Evolutionary conservation across 2,797 vertebrate species (phyloP).

Genomic region (Urocyon cinereoargenteus): DNA sequence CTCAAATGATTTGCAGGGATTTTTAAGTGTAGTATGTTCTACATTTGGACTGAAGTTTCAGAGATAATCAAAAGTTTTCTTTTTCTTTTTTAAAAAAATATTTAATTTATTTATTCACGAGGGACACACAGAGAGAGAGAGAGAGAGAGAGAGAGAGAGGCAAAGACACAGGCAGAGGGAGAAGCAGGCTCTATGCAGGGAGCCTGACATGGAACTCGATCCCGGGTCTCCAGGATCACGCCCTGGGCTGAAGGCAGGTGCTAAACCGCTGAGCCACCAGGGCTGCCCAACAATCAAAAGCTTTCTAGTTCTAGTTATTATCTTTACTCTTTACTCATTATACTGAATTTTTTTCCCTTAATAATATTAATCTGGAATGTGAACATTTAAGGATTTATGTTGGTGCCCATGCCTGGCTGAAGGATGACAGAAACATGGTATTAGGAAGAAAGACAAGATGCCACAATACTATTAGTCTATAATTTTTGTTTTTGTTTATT

Average conservation of each 20-base stretch:
- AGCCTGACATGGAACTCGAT: too few relatives aligned
- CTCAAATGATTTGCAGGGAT: slow-evolving; percentile 26
- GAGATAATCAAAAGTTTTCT: not conserved
- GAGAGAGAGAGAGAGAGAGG: too few relatives aligned
- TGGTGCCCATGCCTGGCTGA: not conserved
- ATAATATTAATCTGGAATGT: not conserved
- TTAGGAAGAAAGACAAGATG: not conserved
- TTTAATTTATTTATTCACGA: too few relatives aligned
- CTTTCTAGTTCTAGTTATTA: not conserved
- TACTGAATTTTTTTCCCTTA: not conserved
- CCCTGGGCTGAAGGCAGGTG: too few relatives aligned
- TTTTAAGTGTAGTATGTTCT: not conserved
- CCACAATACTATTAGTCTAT: not conserved
- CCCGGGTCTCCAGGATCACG: too few relatives aligned
- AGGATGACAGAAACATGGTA: not conserved
- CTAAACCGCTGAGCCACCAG: too few relatives aligned
- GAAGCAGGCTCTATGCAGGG: too few relatives aligned
- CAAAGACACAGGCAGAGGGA: too few relatives aligned
- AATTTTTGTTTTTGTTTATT: not conserved
- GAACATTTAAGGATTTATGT: slow-evolving; percentile 36
- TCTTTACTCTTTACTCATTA: not conserved
- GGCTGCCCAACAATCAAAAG: too few relatives aligned
- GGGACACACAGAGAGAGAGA: too few relatives aligned
- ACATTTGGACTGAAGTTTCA: not conserved
- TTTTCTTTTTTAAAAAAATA: too few relatives aligned